Base-by-base conservation (phyloP, 2,888 invertebrate species). In the Eupithecia vulgata region DNA sequence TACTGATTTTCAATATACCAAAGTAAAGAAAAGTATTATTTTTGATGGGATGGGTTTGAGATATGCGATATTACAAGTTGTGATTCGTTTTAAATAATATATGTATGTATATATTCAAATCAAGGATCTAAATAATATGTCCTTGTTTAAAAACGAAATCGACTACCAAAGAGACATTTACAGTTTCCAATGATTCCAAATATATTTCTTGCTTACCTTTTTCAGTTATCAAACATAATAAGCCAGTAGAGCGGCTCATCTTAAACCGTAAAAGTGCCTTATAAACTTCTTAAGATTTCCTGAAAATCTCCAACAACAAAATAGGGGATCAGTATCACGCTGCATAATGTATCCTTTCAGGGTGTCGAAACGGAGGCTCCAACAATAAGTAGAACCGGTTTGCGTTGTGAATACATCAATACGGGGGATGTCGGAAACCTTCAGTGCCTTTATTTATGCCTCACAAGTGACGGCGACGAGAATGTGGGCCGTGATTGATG, bases 401-500 rank as follows among this genome's bases (percentile, higher is more conserved):
- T 85, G 83, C 82, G 83, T 82, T 85, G 83, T 88, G 88, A 90
- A 90, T 90, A 90, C 89, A 88, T 90, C 90, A 90, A 90, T 90
- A 85, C 81, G 81, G 82, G 78, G 79, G 83, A 85, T 83, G 88
- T 87, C 87, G 90, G 88, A 88, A 87, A 83, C 86, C 82, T 85
- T 88, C 88, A 85, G 88, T 88, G 85, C 87, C 80, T 87, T 88
- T 91, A 90, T 90, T 90, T 89, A 90, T 88, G 87, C 85, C 82
- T 86, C 85, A 83, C 83, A 85, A 90, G 88, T 87, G 88, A 87
- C 87, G 86, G 82, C 84, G 84, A 83, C 83, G 84, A 85, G 84
- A 88, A 89, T 87, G 84, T 85, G 83, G 82, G 80, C 80, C 83
- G 86, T 91, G 91, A 91, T 91, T 91, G 90, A 91, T 91, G 90